phyloP scores from a whole-genome alignment of 1,140 invertebrate species.

The Cydia pomonella region DNA sequence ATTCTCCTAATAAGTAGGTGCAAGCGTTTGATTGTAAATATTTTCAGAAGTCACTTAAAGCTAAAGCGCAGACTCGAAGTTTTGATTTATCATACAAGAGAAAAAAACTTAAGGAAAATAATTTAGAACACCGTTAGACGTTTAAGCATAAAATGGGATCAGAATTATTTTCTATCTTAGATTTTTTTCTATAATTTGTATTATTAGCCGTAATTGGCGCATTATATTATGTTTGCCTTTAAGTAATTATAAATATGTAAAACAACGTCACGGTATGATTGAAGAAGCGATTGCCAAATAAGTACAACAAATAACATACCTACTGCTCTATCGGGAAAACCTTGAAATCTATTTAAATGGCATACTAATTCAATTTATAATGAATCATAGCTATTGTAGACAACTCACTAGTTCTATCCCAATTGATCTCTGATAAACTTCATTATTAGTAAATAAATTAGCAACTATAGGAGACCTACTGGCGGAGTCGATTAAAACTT shows the following conservation, averaged over 20 bases:
- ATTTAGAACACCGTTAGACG: not conserved
- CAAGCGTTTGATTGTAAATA: slow-evolving; percentile 19
- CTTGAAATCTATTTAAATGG: slow-evolving; percentile 17
- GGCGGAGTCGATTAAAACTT: too few relatives aligned
- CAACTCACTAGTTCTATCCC: not conserved
- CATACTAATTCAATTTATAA: slow-evolving; percentile 21
- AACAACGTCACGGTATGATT: not conserved
- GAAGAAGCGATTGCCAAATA: slow-evolving; percentile 26
- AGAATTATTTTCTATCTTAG: not conserved
- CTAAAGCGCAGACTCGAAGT: slow-evolving; percentile 17
- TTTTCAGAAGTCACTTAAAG: slow-evolving; percentile 6
- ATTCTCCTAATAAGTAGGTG: not conserved
- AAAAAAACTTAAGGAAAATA: not conserved
- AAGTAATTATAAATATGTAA: not conserved
- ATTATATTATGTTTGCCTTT: too few relatives aligned
- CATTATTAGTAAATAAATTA: not conserved
- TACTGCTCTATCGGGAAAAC: slow-evolving; percentile 14
- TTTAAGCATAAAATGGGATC: not conserved
- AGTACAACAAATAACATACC: slow-evolving; percentile 11
- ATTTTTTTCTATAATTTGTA: not conserved
- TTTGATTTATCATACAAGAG: not conserved
- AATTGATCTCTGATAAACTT: slow-evolving; percentile 2
- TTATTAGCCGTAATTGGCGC: not conserved
- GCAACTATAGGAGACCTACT: too few relatives aligned
- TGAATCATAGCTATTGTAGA: slow-evolving; percentile 24